Conservation (phyloP, 2,113 vertebrate genomes). For the Rhabdomys dilectus region DNA sequence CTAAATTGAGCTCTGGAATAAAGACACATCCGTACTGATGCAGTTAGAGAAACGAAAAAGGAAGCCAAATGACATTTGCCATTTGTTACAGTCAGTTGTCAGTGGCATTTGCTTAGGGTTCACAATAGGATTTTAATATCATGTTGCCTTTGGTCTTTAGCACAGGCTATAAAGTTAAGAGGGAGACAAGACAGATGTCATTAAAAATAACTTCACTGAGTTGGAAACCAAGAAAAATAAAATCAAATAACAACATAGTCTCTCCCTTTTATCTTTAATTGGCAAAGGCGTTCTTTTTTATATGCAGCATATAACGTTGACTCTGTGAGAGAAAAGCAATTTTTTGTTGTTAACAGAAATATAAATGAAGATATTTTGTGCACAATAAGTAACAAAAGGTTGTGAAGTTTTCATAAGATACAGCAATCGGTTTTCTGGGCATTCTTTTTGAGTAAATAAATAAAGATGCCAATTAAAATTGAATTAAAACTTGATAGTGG, state of each 20-base stretch:
- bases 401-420: not conserved
- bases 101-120: not conserved
- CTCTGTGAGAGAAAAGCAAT: not conserved
- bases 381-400: not conserved
- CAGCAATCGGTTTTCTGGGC: not conserved
- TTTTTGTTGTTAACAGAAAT: not conserved
- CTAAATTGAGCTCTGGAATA: not conserved
- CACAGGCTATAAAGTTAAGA: not conserved
- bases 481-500: not conserved
- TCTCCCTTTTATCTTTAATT: not conserved
- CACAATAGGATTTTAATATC: not conserved
- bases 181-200: not conserved
- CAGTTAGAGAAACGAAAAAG: not conserved
- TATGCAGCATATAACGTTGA: not conserved
- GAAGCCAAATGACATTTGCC: not conserved
- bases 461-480: not conserved
- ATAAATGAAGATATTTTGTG: not conserved
- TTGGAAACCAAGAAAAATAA: not conserved
- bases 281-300: not conserved
- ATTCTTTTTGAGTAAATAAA: not conserved
- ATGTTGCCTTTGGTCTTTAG: not conserved
- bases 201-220: not conserved
- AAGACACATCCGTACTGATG: not conserved
- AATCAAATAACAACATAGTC: not conserved
- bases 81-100: not conserved